phyloP scores from a whole-genome alignment of 2,113 vertebrate species.

The Poeciliopsis turrubarensis region DNA sequence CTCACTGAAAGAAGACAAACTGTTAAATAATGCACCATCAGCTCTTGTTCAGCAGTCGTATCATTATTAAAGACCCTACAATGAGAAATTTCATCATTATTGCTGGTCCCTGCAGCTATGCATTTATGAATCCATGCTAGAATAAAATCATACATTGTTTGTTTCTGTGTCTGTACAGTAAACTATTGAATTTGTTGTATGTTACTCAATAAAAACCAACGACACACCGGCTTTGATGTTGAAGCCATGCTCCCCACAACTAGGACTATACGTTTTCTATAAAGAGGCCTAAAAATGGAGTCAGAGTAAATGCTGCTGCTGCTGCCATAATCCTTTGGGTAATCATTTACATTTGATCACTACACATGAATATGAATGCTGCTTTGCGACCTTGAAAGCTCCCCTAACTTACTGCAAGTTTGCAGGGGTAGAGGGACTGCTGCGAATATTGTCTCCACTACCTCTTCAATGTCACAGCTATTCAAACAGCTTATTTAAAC shows the following conservation, averaged over 20 bases:
- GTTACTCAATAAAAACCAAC: slow-evolving; percentile 45
- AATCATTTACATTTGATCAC: slow-evolving; percentile 67
- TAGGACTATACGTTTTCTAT: slow-evolving; percentile 27
- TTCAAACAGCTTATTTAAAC: slow-evolving; percentile 34
- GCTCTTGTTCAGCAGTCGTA: slow-evolving; percentile 54
- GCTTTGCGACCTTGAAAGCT: slow-evolving; percentile 64
- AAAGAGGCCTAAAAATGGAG: slow-evolving; percentile 34
- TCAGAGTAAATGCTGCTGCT: slow-evolving; percentile 41
- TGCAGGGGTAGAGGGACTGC: slow-evolving; percentile 8
- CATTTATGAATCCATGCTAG: not conserved
- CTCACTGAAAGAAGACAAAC: slow-evolving; percentile 52
- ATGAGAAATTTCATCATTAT: slow-evolving; percentile 13
- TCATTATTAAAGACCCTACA: slow-evolving; percentile 46
- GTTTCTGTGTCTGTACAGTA: not conserved
- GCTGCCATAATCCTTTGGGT: slow-evolving; percentile 58
- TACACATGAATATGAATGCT: slow-evolving; percentile 64
- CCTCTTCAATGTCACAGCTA: slow-evolving; percentile 25
- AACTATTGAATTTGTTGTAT: slow-evolving; percentile 10
- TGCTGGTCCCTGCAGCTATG: not conserved
- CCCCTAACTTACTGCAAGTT: slow-evolving; percentile 34
- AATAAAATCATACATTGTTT: not conserved
- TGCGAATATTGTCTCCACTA: slow-evolving; percentile 38
- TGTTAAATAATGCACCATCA: slow-evolving; percentile 62
- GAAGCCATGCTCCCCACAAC: slow-evolving; percentile 22
- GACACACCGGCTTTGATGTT: slow-evolving; percentile 59